phyloP scores from a whole-genome alignment of 2,113 vertebrate species.

The Zapornia atra region DNA sequence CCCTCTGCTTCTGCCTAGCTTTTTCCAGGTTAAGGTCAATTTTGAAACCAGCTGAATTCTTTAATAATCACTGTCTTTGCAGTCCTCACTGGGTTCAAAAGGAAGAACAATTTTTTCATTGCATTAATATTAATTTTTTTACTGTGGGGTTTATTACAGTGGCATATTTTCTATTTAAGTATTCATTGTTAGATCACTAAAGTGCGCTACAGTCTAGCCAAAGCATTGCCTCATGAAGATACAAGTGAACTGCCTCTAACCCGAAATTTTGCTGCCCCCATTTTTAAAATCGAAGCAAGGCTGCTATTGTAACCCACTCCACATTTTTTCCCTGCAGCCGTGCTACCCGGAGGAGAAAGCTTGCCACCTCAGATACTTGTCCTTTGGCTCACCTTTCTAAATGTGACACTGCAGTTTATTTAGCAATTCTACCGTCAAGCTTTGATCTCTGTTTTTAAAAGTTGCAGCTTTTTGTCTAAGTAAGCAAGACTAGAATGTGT shows the following conservation, averaged over 20 bases:
- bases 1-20: conserved; percentile 34
- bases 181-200: conserved; percentile 46
- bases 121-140: conserved; percentile 73
- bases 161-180: conserved; percentile 66
- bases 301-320: not conserved
- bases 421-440: not conserved
- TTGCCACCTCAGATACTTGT: not conserved
- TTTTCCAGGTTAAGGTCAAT: conserved; percentile 69
- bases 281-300: not conserved
- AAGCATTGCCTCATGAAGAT: conserved; percentile 9
- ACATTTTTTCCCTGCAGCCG: not conserved
- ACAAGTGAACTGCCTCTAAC: not conserved
- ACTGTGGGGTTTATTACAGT: conserved; percentile 57
- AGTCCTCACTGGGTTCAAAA: conserved; percentile 53
- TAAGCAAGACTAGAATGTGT: not conserved
- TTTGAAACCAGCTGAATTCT: conserved; percentile 48
- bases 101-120: conserved; percentile 42
- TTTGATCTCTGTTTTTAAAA: conserved; percentile 9
- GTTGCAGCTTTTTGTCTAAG: not conserved
- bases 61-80: conserved; percentile 43
- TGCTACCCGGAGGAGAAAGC: not conserved
- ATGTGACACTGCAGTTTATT: conserved; percentile 3
- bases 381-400: conserved; percentile 46
- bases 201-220: not conserved
- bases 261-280: not conserved